phyloP scores from a whole-genome alignment of 2,113 vertebrate genomes.

The Halcyon malimbica region DNA sequence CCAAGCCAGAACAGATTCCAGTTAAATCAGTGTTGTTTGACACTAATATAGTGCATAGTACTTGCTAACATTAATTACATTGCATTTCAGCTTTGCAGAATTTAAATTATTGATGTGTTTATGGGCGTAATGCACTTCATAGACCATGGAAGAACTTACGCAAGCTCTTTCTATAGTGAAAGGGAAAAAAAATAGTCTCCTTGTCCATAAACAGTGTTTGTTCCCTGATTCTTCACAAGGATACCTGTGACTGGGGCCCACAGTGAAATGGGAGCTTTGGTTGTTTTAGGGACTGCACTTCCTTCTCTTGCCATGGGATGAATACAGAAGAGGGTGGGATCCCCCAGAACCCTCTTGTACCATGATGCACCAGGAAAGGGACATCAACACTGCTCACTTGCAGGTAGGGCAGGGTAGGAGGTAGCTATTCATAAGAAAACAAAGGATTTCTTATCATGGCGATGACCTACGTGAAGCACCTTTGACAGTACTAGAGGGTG shows the following conservation, averaged over 20 bases:
- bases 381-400: neutral
- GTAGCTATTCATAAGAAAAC: neutral
- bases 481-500: neutral
- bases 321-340: neutral
- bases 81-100: neutral
- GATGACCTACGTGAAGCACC: neutral
- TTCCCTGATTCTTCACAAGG: neutral
- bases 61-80: neutral
- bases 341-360: neutral
- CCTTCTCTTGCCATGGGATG: neutral
- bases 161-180: neutral
- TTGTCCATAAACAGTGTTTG: neutral
- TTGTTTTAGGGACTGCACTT: neutral
- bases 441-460: neutral
- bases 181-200: neutral
- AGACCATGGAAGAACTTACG: neutral
- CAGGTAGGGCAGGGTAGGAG: neutral
- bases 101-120: neutral
- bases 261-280: neutral
- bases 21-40: neutral
- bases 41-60: neutral
- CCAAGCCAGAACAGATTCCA: neutral
- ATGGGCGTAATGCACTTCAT: neutral
- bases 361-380: neutral
- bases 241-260: neutral